Base-by-base conservation (phyloP, 2,888 invertebrate species). In the Hemithea aestivaria region DNA sequence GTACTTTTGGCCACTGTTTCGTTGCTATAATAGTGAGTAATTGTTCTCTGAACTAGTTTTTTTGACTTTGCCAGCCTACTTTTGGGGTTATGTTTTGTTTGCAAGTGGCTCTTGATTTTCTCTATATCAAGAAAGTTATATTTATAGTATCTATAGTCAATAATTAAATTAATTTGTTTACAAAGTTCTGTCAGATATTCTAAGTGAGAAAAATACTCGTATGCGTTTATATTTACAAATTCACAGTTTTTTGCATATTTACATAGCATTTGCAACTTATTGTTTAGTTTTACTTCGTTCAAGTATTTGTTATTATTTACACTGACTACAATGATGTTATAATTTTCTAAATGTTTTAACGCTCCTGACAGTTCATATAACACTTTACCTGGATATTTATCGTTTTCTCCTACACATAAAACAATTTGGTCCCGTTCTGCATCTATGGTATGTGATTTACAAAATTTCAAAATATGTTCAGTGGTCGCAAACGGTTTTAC, bases 251-350 rank as follows among this genome's bases (percentile, higher is more conserved):
- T 11, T 9, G n/a, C 27, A 27, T 27, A 27, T 27, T 27, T 27
- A 27, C 27, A 27, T 12, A 12, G 7, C 3, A 7, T 27, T 27
- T 27, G 7, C 3, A 12, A 3, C 27, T 12, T 12, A 7, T 27
- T 11, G 12, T 27, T 27, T n/a, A 27, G 12, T 27, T 11, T 27
- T 7, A 3, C n/a, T 4, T 11, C 9, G n/a, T 27, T n/a, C n/a
- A 27, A n/a, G 12, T 27, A 9, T 27, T 5, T 12, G n/a, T 27
- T 27, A 9, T 27, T 7, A 11, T 27, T 27, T 58, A 47, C 26
- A 25, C 7, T 33, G 10, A 33, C 16, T 11, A 33, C 10, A 2
- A 26, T 21, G 2, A 33, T 33, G 27, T 33, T 33, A 10, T 26
- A 33, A 6, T 21, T 21, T 10, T 33, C 20, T 7, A 33, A 21